phyloP scores from a whole-genome alignment of 1,140 invertebrate species.

The Trachymyrmex septentrionalis region DNA sequence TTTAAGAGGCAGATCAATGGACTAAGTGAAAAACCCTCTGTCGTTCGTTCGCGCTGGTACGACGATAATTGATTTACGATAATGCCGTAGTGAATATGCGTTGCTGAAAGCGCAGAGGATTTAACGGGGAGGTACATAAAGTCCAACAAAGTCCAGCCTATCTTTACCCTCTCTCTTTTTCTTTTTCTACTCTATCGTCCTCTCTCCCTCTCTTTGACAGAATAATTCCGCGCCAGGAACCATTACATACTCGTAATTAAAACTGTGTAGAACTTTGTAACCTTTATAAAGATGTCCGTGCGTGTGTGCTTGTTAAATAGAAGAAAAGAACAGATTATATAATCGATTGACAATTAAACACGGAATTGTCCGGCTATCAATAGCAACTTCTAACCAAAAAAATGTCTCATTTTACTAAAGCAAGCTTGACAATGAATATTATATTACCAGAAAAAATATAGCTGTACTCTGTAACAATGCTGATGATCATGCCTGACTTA shows the following conservation, averaged over 20 bases:
- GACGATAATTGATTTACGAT: conserved; percentile 55
- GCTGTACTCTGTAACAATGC: not conserved
- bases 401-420: not conserved
- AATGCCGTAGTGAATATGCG: conserved; percentile 24
- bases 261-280: not conserved
- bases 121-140: not conserved
- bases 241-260: conserved; percentile 54
- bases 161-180: conserved; percentile 40
- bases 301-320: not conserved
- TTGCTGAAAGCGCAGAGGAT: conserved; percentile 13
- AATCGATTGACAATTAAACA: conserved; percentile 7
- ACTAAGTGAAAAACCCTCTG: conserved; percentile 23
- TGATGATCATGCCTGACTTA: not conserved
- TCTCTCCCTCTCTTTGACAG: conserved; percentile 18
- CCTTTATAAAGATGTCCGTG: not conserved
- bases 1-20: conserved; percentile 11
- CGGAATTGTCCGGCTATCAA: not conserved
- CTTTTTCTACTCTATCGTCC: not conserved
- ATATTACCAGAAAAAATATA: not conserved
- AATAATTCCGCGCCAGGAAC: conserved; percentile 35
- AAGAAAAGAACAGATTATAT: not conserved
- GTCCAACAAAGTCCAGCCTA: conserved; percentile 8
- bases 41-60: not conserved
- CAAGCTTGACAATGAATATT: not conserved
- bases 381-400: not conserved